Percentiles rank a stretch among this genome's conserved stretches.
phyloP scores from a whole-genome alignment of 2,113 vertebrate species.

The Ancistrus triradiatus region DNA sequence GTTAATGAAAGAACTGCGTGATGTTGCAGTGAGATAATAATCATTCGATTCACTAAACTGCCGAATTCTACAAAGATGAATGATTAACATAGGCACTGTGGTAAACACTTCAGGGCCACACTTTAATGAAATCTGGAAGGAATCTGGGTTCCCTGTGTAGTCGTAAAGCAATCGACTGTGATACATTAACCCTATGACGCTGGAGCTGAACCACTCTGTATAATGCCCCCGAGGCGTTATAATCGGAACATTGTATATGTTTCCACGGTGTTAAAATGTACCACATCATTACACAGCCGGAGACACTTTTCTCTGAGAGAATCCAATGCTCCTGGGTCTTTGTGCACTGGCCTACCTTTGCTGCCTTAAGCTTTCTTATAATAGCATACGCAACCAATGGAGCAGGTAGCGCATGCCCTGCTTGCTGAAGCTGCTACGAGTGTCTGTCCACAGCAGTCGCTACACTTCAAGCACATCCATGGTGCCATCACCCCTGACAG shows the following conservation, averaged over 20 bases:
- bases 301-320: constrained; percentile 11
- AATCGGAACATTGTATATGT: constrained; percentile 6
- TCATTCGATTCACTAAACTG: too few relatives aligned
- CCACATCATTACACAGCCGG: constrained; percentile 8
- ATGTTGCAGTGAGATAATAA: too few relatives aligned
- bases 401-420: constrained; percentile 43
- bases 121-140: too few relatives aligned
- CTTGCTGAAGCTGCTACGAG: constrained; percentile 19
- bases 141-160: too few relatives aligned
- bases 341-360: not conserved
- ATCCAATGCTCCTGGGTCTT: not conserved
- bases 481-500: constrained; percentile 12
- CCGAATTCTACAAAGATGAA: too few relatives aligned
- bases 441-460: constrained; percentile 3
- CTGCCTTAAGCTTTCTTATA: constrained; percentile 30
- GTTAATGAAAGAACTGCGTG: too few relatives aligned
- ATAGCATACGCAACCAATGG: constrained; percentile 42
- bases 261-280: constrained; percentile 23
- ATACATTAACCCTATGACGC: not conserved
- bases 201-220: not conserved
- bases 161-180: too few relatives aligned
- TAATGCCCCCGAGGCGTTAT: constrained; percentile 2
- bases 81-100: too few relatives aligned
- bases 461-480: not conserved
- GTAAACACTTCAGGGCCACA: too few relatives aligned